A percentile compares a stretch with the other conserved stretches of the same genome.
These are phyloP conservation scores for Spermophilus dauricus DNA, from an alignment of 2,113 vertebrate genomes.

Conservation along the genomic window DNA sequence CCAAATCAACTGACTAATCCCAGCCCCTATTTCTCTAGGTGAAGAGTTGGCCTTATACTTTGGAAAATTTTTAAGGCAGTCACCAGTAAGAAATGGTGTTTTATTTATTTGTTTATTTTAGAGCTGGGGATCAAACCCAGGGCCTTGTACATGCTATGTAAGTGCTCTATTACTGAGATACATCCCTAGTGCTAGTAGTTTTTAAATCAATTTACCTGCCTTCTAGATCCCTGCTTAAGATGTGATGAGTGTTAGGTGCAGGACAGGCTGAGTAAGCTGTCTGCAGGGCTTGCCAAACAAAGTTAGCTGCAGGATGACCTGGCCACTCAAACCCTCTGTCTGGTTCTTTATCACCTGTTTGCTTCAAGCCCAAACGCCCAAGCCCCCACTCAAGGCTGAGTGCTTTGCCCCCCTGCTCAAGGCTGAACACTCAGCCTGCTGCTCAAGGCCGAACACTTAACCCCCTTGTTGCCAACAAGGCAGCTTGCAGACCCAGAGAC, in stretches of 20 bases:
- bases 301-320: too few relatives aligned
- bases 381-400: too few relatives aligned
- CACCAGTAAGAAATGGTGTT: background rate
- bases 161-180: background rate
- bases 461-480: too few relatives aligned
- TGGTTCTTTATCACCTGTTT: too few relatives aligned
- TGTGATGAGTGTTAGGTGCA: background rate
- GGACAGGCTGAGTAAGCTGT: too few relatives aligned
- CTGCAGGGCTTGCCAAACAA: too few relatives aligned
- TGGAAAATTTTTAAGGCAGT: background rate
- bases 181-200: background rate
- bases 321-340: too few relatives aligned
- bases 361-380: too few relatives aligned
- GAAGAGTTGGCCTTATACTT: background rate
- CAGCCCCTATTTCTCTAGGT: background rate
- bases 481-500: too few relatives aligned
- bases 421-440: too few relatives aligned
- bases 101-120: background rate
- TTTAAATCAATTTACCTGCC: background rate
- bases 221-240: background rate
- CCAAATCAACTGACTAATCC: background rate
- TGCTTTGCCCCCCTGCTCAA: too few relatives aligned
- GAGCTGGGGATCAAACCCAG: background rate
- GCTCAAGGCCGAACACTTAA: too few relatives aligned
- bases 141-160: background rate